These are phyloP conservation scores for Tribolium freemani DNA, from an alignment of 2,888 invertebrate species.

Conservation along the genomic window DNA sequence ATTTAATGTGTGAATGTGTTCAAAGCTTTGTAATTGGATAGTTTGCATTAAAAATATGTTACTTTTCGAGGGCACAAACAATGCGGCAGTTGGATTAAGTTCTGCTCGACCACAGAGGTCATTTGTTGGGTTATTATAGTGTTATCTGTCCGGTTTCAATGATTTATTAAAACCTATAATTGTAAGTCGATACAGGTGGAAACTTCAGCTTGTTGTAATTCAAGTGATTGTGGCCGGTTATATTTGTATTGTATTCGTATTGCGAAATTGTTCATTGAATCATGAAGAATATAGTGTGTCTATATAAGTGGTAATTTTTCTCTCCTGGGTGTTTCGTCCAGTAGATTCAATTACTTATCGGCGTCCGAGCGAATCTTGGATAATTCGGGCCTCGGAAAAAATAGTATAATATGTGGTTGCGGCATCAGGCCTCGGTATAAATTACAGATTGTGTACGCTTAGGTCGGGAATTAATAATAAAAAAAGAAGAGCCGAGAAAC, in stretches of 20 bases:
- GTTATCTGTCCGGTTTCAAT: conserved; percentile 5
- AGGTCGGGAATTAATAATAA: conserved; percentile 55
- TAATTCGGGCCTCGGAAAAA: conserved; percentile 30
- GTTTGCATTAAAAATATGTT: background rate
- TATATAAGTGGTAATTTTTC: conserved; percentile 9
- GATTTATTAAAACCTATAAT: conserved; percentile 25
- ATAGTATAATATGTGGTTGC: conserved; percentile 46
- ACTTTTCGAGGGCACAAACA: background rate
- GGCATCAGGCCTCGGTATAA: conserved; percentile 46
- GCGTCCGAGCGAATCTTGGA: background rate
- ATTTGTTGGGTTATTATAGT: background rate
- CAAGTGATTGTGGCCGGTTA: conserved; percentile 31
- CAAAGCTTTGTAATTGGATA: background rate
- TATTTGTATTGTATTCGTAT: conserved; percentile 29
- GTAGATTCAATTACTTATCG: conserved; percentile 25
- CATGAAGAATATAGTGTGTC: conserved; percentile 32
- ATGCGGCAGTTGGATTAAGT: background rate
- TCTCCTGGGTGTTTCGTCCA: background rate
- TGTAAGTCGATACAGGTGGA: conserved; percentile 29
- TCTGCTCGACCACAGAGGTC: background rate
- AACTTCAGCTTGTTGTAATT: conserved; percentile 22
- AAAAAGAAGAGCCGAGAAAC: conserved; percentile 50
- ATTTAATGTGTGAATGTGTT: background rate
- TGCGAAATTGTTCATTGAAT: conserved; percentile 36
- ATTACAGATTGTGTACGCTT: conserved; percentile 51